Evolutionary conservation across 2,797 vertebrate species (phyloP).

Genomic region (Cirrhinus mrigala): DNA sequence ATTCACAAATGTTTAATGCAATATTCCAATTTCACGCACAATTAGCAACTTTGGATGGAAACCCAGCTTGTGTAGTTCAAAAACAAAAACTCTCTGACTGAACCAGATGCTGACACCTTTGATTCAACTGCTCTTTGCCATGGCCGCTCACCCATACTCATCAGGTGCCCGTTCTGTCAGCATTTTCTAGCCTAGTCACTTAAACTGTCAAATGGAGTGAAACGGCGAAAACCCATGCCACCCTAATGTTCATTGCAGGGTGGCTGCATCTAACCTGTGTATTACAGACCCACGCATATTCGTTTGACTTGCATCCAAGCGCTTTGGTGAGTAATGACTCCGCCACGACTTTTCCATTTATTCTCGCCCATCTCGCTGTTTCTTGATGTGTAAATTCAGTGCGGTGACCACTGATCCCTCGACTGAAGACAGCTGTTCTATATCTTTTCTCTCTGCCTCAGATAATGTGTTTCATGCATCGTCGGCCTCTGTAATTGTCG

Average conservation of each 20-base stretch:
- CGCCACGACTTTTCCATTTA: conserved; percentile 32
- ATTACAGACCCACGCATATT: conserved; percentile 26
- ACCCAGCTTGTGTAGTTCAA: not conserved
- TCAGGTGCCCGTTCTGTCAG: conserved; percentile 37
- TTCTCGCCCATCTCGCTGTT: conserved; percentile 20
- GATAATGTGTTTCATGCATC: conserved; percentile 57
- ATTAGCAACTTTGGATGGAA: no score
- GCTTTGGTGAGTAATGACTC: conserved; percentile 44
- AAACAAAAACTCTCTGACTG: not conserved
- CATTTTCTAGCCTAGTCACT: conserved; percentile 46
- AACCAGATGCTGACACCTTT: not conserved
- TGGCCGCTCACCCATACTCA: conserved; percentile 4
- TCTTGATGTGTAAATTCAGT: conserved; percentile 48
- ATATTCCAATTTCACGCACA: no score
- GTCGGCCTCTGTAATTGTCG: conserved; percentile 49
- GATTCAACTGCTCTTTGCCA: conserved; percentile 30
- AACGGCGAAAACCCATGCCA: not conserved
- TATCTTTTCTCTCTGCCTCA: conserved; percentile 41
- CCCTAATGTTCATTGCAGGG: conserved; percentile 29
- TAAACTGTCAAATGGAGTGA: conserved; percentile 51
- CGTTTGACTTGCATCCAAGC: conserved; percentile 14
- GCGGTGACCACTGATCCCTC: conserved; percentile 20
- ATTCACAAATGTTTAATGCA: no score
- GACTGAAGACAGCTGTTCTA: conserved; percentile 30
- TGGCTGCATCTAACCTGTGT: conserved; percentile 25